Base-by-base conservation (phyloP, 1,140 invertebrate species). In the Calephelis nemesis region DNA sequence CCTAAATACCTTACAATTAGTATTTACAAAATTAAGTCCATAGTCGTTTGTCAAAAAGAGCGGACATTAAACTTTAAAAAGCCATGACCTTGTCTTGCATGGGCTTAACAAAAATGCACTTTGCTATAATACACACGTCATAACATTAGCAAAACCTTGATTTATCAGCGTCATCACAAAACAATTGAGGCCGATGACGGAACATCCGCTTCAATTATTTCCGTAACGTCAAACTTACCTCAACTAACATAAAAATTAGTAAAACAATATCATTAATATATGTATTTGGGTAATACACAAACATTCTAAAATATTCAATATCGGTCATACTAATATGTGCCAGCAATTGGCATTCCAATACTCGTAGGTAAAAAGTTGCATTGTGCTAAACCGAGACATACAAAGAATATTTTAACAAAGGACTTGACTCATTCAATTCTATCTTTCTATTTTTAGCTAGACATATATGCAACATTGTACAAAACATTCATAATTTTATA, bases 11-110 rank as follows among this genome's bases (percentile, higher is more conserved):
- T 91, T 89, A 91, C 67, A 80, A 78, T 82, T 87, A 89, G 79
- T 91, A 91, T 91, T 80, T 91, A 91, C 88, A 91, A 86, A 84
- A 86, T 90, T 87, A 88, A 86, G 79, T 89, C 78, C 77, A 80
- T 82, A 85, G 84, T 87, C 82, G 87, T 88, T 84, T 76, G 81
- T 88, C 83, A 76, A 80, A 82, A 78, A 80, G 76, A 87, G 84
- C 83, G 78, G 81, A 87, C 85, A 84, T 78, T 81, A 69, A 78
- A 77, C 74, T 50, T 52, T 76, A 72, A 79, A 71, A 81, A 83
- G 81, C 78, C 71, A 74, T 70, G 73, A 73, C 66, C 71, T 54
- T 70, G 72, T 72, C 70, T 63, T 73, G 73, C 68, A 50, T 47
- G 64, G 69, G 63, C 70, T 58, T 73, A 70, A 47, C 49, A 62